Evolutionary conservation across 2,113 vertebrate species (phyloP).

Genomic region (Smithornis capensis): DNA sequence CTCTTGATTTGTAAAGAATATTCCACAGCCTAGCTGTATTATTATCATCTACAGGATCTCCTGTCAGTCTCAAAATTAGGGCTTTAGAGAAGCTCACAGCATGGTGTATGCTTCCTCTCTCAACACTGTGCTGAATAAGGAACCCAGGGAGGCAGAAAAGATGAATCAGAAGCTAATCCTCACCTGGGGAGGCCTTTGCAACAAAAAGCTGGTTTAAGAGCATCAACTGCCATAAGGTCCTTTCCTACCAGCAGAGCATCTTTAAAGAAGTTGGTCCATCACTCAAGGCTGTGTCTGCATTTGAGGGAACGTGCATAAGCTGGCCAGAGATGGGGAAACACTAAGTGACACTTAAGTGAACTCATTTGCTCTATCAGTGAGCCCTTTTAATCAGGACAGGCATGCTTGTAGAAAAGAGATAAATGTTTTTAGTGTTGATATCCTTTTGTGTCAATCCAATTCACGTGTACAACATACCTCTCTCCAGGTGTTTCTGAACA

Average conservation of each 20-base stretch:
- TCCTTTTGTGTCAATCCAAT: neutral
- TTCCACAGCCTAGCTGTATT: neutral
- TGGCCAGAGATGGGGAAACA: neutral
- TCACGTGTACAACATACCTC: neutral
- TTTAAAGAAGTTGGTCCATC: neutral
- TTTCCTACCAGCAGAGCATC: neutral
- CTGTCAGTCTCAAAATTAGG: neutral
- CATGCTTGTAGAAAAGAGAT: neutral
- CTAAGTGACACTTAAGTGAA: neutral
- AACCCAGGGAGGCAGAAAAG: neutral
- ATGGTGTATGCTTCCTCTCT: fast-evolving
- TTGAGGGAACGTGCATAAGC: neutral
- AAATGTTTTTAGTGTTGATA: neutral
- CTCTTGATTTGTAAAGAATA: neutral
- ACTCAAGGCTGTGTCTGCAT: neutral
- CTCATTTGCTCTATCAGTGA: neutral
- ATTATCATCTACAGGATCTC: neutral
- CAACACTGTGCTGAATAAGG: neutral
- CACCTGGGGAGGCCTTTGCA: neutral
- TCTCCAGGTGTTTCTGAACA: neutral
- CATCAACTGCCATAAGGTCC: neutral
- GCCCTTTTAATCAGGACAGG: neutral
- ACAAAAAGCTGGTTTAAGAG: neutral
- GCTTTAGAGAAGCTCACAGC: neutral
- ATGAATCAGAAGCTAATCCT: neutral